These are phyloP conservation scores for Hemaris fuciformis DNA, from an alignment of 2,888 invertebrate species.

Conservation along the genomic window DNA sequence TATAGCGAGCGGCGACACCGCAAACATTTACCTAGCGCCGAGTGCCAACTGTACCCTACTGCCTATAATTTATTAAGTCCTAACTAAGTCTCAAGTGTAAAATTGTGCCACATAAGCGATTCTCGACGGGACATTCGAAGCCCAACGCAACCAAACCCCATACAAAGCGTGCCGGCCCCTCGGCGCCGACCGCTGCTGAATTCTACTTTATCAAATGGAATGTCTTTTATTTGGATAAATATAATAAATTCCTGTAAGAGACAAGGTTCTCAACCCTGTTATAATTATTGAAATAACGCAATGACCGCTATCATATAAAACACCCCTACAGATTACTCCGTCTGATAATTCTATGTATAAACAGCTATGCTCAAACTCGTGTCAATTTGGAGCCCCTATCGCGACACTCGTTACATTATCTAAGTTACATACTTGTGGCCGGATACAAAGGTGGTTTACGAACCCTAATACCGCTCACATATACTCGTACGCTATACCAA, in stretches of 20 bases:
- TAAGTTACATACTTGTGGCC: constrained; percentile 66
- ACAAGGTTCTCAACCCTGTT: constrained; percentile 63
- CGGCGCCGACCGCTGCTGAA: constrained; percentile 20
- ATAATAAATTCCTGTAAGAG: constrained; percentile 60
- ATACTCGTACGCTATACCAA: constrained; percentile 42
- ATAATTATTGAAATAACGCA: constrained; percentile 47
- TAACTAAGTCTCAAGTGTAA: constrained; percentile 74
- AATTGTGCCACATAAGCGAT: constrained; percentile 75
- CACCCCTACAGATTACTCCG: constrained; percentile 55
- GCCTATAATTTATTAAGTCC: constrained; percentile 74
- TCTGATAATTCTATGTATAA: constrained; percentile 47
- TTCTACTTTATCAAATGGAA: constrained; percentile 30
- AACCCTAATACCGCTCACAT: constrained; percentile 63
- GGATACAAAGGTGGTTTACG: constrained; percentile 62
- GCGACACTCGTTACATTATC: constrained; percentile 55
- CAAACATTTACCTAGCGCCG: constrained; percentile 39
- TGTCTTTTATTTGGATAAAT: constrained; percentile 48
- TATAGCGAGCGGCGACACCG: not conserved
- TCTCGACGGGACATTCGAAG: constrained; percentile 62
- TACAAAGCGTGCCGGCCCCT: constrained; percentile 31
- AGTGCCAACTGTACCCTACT: constrained; percentile 59
- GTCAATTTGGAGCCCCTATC: constrained; percentile 59
- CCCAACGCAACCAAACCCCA: constrained; percentile 47
- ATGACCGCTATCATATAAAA: constrained; percentile 65
- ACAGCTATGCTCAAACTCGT: constrained; percentile 51